Conservation (phyloP, 2,113 vertebrate species). For the Laterallus jamaicensis region DNA sequence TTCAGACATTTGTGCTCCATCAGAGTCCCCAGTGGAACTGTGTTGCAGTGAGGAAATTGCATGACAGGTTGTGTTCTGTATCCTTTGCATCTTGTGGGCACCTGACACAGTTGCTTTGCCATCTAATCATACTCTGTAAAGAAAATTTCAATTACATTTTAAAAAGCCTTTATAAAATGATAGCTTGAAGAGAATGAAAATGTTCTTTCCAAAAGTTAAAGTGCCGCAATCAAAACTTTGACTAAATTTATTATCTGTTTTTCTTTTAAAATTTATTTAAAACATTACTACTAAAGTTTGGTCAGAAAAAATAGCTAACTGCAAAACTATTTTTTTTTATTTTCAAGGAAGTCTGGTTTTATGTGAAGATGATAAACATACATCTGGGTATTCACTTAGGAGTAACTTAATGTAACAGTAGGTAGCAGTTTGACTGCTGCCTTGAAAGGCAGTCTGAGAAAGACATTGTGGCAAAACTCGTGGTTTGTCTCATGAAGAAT, state of each 20-base stretch:
- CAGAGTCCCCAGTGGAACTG: background rate
- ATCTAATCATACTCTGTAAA: background rate
- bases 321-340: slow-evolving; percentile 1
- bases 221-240: background rate
- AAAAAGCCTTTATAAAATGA: background rate
- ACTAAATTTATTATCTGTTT: background rate
- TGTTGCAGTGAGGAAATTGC: background rate
- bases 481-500: slow-evolving; percentile 7
- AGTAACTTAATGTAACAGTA: background rate
- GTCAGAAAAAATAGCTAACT: slow-evolving; percentile 24
- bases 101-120: background rate
- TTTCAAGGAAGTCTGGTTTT: slow-evolving; percentile 37
- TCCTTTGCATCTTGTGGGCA: background rate
- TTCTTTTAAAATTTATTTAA: background rate
- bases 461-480: background rate
- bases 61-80: background rate
- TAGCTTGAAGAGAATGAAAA: background rate
- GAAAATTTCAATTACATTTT: background rate
- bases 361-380: slow-evolving; percentile 31
- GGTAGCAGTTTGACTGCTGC: background rate
- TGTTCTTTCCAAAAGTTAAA: background rate
- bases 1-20: background rate
- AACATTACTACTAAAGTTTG: background rate
- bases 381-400: slow-evolving; percentile 34
- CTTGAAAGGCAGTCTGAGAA: slow-evolving; percentile 13